Percentiles rank a stretch among this genome's conserved stretches.
Evolutionary conservation across 2,113 vertebrate genomes (phyloP).

Genomic region (human (Homo sapiens)): DNA sequence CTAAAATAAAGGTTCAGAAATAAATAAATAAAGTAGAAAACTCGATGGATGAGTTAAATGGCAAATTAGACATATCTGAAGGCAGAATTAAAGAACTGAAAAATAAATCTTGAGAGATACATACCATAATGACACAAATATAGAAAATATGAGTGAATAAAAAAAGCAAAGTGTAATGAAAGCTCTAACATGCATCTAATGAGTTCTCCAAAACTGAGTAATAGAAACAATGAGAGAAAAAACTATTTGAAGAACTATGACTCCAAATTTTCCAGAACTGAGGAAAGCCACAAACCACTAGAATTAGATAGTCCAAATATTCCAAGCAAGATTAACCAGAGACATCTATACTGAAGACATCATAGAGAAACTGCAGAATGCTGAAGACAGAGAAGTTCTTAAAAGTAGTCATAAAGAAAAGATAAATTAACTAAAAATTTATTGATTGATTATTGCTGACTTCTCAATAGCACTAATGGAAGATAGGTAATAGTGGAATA

Average conservation of each 20-base stretch:
- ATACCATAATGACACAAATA: neutral
- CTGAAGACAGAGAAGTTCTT: neutral
- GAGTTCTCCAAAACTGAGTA: neutral
- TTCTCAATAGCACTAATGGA: neutral
- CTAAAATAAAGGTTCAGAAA: neutral
- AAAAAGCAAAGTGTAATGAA: neutral
- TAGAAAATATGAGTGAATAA: neutral
- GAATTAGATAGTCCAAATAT: neutral
- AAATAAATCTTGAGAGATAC: neutral
- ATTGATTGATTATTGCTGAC: neutral
- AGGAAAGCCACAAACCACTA: neutral
- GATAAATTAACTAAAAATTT: neutral
- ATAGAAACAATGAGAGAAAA: neutral
- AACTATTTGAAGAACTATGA: slow-evolving; percentile 31
- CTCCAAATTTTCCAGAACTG: neutral
- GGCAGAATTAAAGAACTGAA: neutral
- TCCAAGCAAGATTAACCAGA: neutral
- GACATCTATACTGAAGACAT: neutral
- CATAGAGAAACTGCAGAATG: slow-evolving; percentile 1
- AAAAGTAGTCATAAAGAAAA: neutral
- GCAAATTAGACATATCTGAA: neutral
- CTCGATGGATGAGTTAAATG: neutral
- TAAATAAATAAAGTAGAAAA: neutral
- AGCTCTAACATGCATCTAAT: neutral
- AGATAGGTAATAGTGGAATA: neutral